A percentile compares a stretch with the other conserved stretches of the same genome.
Evolutionary conservation across 2,797 vertebrate genomes (phyloP).

Genomic region (Hybognathus amarus): DNA sequence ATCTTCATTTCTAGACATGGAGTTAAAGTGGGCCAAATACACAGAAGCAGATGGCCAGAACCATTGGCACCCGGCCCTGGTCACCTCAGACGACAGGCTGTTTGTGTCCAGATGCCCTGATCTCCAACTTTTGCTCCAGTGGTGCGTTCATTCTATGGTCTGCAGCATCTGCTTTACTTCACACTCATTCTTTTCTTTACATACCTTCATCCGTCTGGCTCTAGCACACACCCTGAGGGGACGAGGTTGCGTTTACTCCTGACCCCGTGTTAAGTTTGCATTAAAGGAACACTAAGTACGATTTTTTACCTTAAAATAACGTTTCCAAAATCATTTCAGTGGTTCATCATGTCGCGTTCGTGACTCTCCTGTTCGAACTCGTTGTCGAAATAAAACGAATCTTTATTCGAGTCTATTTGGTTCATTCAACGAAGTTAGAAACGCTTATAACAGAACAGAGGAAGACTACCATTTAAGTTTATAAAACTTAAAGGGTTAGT

Average conservation of each 20-base stretch:
- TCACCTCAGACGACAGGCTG: conserved; percentile 31
- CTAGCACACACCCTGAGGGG: background rate
- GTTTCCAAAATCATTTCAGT: no score
- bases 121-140: conserved; percentile 22
- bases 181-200: background rate
- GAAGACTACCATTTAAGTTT: no score
- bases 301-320: no score
- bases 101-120: conserved; percentile 37
- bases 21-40: conserved; percentile 41
- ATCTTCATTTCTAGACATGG: conserved; percentile 11
- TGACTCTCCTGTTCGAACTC: no score
- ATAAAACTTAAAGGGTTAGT: no score
- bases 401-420: no score
- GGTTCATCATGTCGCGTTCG: no score
- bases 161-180: conserved; percentile 36
- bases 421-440: no score
- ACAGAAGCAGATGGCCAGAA: conserved; percentile 49
- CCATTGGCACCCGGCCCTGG: conserved; percentile 21
- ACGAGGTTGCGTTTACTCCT: conserved; percentile 2
- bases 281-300: background rate
- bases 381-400: no score
- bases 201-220: background rate
- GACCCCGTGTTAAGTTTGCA: conserved; percentile 6
- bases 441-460: no score
- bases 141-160: conserved; percentile 24